A percentile compares a stretch with the other conserved stretches of the same genome.
These are phyloP conservation scores for Ibycter americanus DNA, from an alignment of 2,797 vertebrate species.

Conservation along the genomic window DNA sequence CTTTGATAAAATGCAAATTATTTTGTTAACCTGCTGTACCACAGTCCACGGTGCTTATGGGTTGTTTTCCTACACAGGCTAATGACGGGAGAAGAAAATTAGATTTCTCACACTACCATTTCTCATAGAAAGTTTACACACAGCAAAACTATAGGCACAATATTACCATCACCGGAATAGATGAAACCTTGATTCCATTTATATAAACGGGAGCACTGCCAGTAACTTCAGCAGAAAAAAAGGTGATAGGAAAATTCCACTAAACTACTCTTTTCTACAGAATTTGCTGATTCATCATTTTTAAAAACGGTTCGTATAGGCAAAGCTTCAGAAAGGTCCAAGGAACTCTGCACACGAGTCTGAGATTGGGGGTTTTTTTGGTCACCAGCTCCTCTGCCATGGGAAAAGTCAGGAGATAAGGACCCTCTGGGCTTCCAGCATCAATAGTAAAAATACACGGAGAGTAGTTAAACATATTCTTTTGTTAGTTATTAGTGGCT, in stretches of 20 bases:
- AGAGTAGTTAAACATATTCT: not conserved
- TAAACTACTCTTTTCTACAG: not conserved
- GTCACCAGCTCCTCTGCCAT: not conserved
- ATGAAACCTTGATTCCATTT: not conserved
- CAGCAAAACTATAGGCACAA: not conserved
- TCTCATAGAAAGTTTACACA: not conserved
- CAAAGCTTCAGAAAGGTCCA: not conserved
- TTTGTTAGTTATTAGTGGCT: not conserved
- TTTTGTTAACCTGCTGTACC: not conserved
- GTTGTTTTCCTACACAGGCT: not conserved
- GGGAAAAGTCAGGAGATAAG: not conserved
- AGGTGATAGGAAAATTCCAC: not conserved
- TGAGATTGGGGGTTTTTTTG: fast-evolving
- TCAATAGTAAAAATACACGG: not conserved
- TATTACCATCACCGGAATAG: not conserved
- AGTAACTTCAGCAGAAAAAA: not conserved
- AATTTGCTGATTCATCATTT: not conserved
- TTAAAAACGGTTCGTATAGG: not conserved
- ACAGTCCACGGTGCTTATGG: not conserved
- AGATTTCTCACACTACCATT: not conserved
- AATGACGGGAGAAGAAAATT: not conserved
- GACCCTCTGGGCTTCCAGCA: not conserved
- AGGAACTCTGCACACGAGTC: not conserved
- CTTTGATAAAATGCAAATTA: not conserved
- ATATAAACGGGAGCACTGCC: not conserved